Base-by-base conservation (phyloP, 1,140 invertebrate genomes). In the Andricus grossulariae region DNA sequence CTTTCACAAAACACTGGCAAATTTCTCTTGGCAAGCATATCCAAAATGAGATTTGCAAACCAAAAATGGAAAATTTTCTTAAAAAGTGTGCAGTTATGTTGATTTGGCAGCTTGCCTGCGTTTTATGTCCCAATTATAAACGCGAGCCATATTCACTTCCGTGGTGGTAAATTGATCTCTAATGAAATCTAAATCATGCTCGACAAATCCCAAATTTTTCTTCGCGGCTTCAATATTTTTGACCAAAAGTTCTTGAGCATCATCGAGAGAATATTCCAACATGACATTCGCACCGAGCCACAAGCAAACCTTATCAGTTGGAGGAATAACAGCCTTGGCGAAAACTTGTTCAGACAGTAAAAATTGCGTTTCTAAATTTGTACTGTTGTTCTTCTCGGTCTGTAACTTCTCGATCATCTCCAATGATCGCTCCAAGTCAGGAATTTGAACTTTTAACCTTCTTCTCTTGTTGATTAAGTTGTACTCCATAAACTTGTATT, bases 231-330 rank as follows among this genome's bases (percentile, higher is more conserved):
- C 94, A 87, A 98, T 95, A 90, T 99, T 99, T 88, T 97, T 97
- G 73, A 93, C 93, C 19, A 99, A 92, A 50, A 99, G 92, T 77
- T 94, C 92, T 90, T 97, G 94, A 49, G 98, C 98, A 93, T 99
- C 98, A 80, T 98, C 95, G 77, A 99, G 91, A 13, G 95, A 94
- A 92, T 99, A 99, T 90, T 99, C 98, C 83, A 99, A 92, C 98
- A 99, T 99, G 0, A 99, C 97, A 93, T 99, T 99, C 25, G 98
- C 98, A 39, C 98, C 98, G 74, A 99, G 92, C 98, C 98, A 99
- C n/a, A 99, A 92, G 87, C 96, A 98, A 16, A 99, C 98, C 89
- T 95, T 98, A 83, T 99, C 95, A 21, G 97, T 98, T 10, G 98
- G 97, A 84, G 97, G 95, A 81, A 97, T 94, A 86, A 97, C 93